A percentile compares a stretch with the other conserved stretches of the same genome.
phyloP scores from a whole-genome alignment of 2,113 vertebrate species.

The Odobenus rosmarus region DNA sequence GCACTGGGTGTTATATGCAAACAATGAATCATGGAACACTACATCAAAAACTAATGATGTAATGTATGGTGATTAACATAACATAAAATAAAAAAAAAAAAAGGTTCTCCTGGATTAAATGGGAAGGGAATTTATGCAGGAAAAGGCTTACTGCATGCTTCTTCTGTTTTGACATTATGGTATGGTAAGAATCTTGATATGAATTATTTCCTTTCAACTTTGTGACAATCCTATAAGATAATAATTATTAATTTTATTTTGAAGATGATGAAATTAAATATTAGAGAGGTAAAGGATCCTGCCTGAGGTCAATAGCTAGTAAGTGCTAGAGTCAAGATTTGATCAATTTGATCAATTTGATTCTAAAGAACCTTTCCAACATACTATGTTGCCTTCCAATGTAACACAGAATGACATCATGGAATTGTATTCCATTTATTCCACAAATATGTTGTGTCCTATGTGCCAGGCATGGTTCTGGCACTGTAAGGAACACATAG shows the following conservation, averaged over 20 bases:
- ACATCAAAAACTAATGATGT: too few species aligned
- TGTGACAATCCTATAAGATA: not conserved
- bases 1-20: too few species aligned
- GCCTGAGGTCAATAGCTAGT: not conserved
- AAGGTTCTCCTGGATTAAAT: not conserved
- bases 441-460: not conserved
- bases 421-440: not conserved
- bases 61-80: too few species aligned
- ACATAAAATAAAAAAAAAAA: too few species aligned
- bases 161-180: not conserved
- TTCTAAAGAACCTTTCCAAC: not conserved
- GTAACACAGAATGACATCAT: not conserved
- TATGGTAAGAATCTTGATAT: not conserved
- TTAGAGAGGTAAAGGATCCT: not conserved
- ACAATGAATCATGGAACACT: too few species aligned
- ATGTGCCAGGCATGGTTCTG: not conserved
- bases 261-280: not conserved
- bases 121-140: not conserved
- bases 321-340: not conserved
- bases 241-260: not conserved
- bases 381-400: not conserved
- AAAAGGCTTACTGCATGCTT: not conserved
- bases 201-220: slow-evolving; percentile 4
- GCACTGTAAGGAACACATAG: not conserved
- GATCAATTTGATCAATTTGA: not conserved